Conservation (phyloP, 2,888 invertebrate species). For the Caenorhabditis macrosperma region DNA sequence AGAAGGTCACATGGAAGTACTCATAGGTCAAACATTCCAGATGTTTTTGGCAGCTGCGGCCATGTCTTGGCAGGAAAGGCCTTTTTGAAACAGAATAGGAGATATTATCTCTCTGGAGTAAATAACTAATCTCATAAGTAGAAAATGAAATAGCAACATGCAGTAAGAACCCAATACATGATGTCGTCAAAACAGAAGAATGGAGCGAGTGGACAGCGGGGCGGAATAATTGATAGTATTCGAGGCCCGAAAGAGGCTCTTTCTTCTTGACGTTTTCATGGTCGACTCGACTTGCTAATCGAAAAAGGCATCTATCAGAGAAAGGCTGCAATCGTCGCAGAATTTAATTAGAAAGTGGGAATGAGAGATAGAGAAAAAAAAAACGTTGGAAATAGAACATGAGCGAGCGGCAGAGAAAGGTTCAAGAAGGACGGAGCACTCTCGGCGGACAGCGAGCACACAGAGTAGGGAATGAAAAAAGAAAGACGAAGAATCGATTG, state of each 20-base stretch:
- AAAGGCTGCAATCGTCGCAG: slow-evolving; percentile 10
- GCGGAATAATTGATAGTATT: slow-evolving; percentile 39
- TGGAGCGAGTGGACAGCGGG: slow-evolving; percentile 1
- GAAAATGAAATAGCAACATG: too few species aligned
- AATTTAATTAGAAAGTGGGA: slow-evolving; percentile 52
- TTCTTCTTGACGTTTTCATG: neutral
- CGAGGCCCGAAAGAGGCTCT: slow-evolving; percentile 15
- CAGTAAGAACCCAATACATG: too few species aligned
- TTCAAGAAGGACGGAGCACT: slow-evolving; percentile 26
- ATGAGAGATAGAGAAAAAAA: neutral
- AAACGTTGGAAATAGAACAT: neutral
- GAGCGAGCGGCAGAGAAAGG: slow-evolving; percentile 15
- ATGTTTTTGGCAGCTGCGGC: neutral
- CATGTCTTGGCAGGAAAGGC: too few species aligned
- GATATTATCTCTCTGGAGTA: too few species aligned
- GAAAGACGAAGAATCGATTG: slow-evolving; percentile 9
- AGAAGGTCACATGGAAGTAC: neutral
- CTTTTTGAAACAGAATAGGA: too few species aligned
- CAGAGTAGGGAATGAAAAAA: slow-evolving; percentile 7
- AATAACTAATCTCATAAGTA: too few species aligned
- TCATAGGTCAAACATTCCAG: neutral
- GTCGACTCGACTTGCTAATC: slow-evolving; percentile 25
- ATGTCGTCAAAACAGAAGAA: neutral
- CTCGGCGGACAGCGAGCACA: neutral
- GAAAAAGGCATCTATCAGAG: slow-evolving; percentile 46